These are phyloP conservation scores for Epinotia nisella DNA, from an alignment of 2,888 invertebrate species.

Conservation along the genomic window DNA sequence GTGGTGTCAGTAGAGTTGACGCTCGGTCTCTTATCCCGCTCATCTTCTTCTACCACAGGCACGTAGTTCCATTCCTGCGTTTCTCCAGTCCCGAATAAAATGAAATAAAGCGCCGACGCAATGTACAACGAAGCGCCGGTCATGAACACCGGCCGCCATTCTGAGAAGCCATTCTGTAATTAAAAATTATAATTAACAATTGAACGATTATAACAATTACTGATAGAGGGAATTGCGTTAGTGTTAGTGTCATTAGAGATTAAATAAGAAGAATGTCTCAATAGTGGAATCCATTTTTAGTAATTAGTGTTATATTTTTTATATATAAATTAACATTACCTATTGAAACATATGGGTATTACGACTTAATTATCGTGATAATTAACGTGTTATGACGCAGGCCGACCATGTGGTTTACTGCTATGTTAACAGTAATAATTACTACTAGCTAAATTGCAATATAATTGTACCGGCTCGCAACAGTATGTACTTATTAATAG, in stretches of 20 bases:
- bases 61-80: conserved; percentile 89
- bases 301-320: too few relatives aligned
- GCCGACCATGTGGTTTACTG: too few relatives aligned
- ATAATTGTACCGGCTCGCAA: too few relatives aligned
- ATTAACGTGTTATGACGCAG: too few relatives aligned
- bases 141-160: conserved; percentile 90
- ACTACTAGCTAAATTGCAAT: too few relatives aligned
- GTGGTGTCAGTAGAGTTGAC: conserved; percentile 65
- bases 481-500: too few relatives aligned
- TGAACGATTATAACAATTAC: conserved; percentile 17
- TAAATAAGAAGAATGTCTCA: background rate
- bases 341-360: too few relatives aligned
- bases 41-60: conserved; percentile 62
- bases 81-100: conserved; percentile 88
- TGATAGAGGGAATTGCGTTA: background rate
- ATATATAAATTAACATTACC: too few relatives aligned
- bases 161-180: conserved; percentile 89
- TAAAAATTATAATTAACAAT: conserved; percentile 38
- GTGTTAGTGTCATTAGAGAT: background rate
- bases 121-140: conserved; percentile 89
- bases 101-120: conserved; percentile 88
- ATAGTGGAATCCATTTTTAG: too few relatives aligned
- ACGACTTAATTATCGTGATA: too few relatives aligned
- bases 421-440: too few relatives aligned
- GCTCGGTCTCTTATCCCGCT: conserved; percentile 65